Base-by-base conservation (phyloP, 1,140 invertebrate genomes). In the Drosophila carrolli region DNA sequence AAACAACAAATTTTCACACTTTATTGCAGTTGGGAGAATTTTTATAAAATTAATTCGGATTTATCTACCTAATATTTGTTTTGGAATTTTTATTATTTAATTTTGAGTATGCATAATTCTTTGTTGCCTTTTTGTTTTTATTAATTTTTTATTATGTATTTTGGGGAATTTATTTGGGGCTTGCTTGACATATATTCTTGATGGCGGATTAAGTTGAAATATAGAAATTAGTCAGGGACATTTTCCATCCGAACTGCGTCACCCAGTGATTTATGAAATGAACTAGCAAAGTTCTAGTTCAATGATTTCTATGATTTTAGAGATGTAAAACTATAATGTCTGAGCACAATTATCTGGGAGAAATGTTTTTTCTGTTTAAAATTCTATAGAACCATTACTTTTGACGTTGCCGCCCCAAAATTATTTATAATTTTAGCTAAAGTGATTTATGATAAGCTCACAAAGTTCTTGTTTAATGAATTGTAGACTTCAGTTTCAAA, bases 1-100 rank as follows among this genome's bases (percentile, higher is more conserved):
- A 86, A 82, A 83, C 38, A 27, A 75, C 86, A 88, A 70, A 83
- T 71, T 43, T 80, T 74, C 74, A 50, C 72, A 67, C 54, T 76
- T 80, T 82, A 80, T 82, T 88, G 78, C 68, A 48, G 51, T 67
- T 65, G 43, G 38, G 1, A n/a, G 47, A 19, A 38, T 71, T 66
- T 63, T 70, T 50, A 41, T 32, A 51, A 65, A 73, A 80, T 71
- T 73, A 77, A 51, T 70, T 41, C 40, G 11, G 43, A 62, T 55
- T 78, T 50, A 54, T 74, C 54, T 44, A 54, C 13, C 58, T 54
- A 41, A 83, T 75, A 47, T 56, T 74, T 46, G 43, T 41, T 77
- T 65, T 78, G 70, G 67, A 81, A 68, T 80, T 83, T 61, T 63
- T 54, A 62, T 77, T 48, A 66, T 57, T 65, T 67, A 43, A 38